These are phyloP conservation scores for Plebejus melissa DNA, from an alignment of 2,888 invertebrate genomes.

Conservation along the genomic window DNA sequence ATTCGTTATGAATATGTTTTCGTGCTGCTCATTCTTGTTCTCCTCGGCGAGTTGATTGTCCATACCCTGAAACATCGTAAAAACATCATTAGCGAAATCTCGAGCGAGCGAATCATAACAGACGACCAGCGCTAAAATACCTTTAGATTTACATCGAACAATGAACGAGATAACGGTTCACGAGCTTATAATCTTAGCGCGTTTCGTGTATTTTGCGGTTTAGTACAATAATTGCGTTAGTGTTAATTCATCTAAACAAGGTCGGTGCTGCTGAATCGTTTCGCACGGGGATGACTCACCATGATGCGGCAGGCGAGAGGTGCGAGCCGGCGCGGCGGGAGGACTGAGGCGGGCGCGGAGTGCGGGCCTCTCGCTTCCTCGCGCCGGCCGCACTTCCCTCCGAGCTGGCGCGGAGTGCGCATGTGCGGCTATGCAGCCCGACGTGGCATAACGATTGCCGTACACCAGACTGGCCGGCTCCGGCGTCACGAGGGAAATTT, in stretches of 20 bases:
- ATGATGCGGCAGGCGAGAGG: constrained; percentile 72
- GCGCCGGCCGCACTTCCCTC: constrained; percentile 64
- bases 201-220: constrained; percentile 25
- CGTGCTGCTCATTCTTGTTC: constrained; percentile 65
- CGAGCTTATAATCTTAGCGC: neutral
- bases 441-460: constrained; percentile 73
- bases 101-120: neutral
- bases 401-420: constrained; percentile 61
- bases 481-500: constrained; percentile 64
- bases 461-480: constrained; percentile 73
- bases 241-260: constrained; percentile 40
- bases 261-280: constrained; percentile 66
- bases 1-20: constrained; percentile 76
- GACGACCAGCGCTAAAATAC: neutral
- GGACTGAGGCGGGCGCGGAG: constrained; percentile 71
- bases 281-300: constrained; percentile 75
- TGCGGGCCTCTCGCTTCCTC: constrained; percentile 55
- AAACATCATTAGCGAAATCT: constrained; percentile 5
- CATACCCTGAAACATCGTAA: constrained; percentile 61
- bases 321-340: constrained; percentile 72
- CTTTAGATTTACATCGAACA: constrained; percentile 12
- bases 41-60: constrained; percentile 68
- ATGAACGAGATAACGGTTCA: neutral
- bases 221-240: constrained; percentile 34
- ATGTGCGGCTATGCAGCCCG: constrained; percentile 73